Percentiles rank a stretch among this genome's conserved stretches.
Evolutionary conservation across 23 tunicate genomes (phyloP).

Genomic region (Ascidia mentula): DNA sequence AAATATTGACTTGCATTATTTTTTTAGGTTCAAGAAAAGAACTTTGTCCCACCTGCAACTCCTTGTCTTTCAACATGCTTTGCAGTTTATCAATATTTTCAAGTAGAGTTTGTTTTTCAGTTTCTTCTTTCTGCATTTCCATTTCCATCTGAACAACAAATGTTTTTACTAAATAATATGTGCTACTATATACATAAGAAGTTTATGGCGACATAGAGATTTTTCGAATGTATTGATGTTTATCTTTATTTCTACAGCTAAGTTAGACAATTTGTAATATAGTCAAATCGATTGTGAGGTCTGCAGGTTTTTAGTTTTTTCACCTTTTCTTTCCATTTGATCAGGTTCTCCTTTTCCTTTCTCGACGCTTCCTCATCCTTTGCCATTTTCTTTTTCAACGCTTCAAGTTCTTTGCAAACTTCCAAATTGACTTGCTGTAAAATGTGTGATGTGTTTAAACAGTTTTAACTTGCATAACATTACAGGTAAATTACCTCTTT

Average conservation of each 20-base stretch:
- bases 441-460: too few species aligned
- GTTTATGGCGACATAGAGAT: too few species aligned
- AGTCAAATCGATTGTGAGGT: too few species aligned
- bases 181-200: too few species aligned
- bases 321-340: background rate
- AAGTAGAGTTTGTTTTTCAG: background rate
- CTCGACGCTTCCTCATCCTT: background rate
- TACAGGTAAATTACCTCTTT: background rate
- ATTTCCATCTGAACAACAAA: background rate
- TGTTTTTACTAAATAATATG: background rate
- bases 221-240: too few species aligned
- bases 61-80: background rate
- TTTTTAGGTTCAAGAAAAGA: too few species aligned
- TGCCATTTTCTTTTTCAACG: too few species aligned
- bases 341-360: background rate
- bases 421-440: background rate
- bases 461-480: background rate
- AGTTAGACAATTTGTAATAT: too few species aligned
- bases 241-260: too few species aligned
- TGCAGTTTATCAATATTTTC: background rate
- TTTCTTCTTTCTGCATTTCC: background rate
- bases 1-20: too few species aligned
- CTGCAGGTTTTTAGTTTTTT: background rate
- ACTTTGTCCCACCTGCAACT: background rate
- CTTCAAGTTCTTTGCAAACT: constrained; percentile 5